Evolutionary conservation across 2,888 invertebrate species (phyloP).

Genomic region (Taphrorychus bicolor): DNA sequence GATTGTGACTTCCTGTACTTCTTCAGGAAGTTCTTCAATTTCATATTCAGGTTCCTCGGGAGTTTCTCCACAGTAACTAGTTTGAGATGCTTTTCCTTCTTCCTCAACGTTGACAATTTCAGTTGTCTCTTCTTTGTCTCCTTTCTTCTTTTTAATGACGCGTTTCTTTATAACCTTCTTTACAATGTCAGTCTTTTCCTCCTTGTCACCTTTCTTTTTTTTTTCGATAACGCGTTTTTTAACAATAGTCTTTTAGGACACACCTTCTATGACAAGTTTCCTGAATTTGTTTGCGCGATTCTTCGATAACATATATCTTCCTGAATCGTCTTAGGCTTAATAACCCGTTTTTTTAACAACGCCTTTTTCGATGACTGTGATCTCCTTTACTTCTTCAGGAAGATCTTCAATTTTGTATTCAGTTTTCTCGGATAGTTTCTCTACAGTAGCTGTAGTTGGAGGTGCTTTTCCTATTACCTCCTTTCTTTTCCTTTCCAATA

Average conservation of each 20-base stretch:
- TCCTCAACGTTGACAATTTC: slow-evolving; percentile 52
- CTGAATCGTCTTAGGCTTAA: too few species aligned
- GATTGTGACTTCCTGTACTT: slow-evolving; percentile 50
- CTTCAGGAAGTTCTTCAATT: slow-evolving; percentile 48
- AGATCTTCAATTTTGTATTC: slow-evolving; percentile 43
- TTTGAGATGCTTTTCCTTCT: slow-evolving; percentile 58
- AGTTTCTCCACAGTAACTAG: slow-evolving; percentile 50
- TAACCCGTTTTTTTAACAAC: slow-evolving; percentile 37
- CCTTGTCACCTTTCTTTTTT: too few species aligned
- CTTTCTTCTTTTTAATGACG: slow-evolving; percentile 60
- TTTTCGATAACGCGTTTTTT: too few species aligned
- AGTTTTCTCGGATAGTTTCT: slow-evolving; percentile 48
- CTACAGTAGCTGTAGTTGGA: slow-evolving; percentile 46
- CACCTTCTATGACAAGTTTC: too few species aligned
- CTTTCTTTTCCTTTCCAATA: slow-evolving; percentile 50
- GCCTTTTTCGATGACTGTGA: slow-evolving; percentile 39
- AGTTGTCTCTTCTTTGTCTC: slow-evolving; percentile 55
- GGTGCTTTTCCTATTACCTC: slow-evolving; percentile 45
- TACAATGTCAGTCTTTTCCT: too few species aligned
- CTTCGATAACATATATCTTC: too few species aligned
- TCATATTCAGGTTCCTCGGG: slow-evolving; percentile 58
- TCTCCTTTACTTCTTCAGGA: slow-evolving; percentile 40
- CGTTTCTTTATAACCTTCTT: slow-evolving; percentile 57
- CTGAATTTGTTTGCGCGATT: too few species aligned
- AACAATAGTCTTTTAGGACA: too few species aligned